Conservation (phyloP, 37 sponge, comb jelly and placozoan species). For the Chondrosia reniformis region DNA sequence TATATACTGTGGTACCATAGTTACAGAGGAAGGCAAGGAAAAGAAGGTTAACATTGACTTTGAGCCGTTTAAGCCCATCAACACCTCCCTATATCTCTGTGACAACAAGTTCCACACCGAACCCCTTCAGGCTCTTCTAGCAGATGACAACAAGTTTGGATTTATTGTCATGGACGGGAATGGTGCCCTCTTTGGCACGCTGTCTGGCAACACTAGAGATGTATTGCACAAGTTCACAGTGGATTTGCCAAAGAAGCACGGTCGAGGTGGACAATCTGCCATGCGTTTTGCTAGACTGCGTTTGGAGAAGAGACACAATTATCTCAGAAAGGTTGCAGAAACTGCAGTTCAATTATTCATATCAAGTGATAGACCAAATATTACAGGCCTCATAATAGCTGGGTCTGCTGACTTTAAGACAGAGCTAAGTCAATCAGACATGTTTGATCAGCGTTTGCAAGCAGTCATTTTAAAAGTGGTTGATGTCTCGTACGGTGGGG, state of each 20-base stretch:
- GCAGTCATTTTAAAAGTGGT: constrained; percentile 89
- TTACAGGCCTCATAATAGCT: constrained; percentile 93
- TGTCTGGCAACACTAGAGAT: constrained; percentile 96
- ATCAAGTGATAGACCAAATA: constrained; percentile 85
- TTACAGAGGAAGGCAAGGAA: constrained; percentile 98
- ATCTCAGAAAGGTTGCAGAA: constrained; percentile 96
- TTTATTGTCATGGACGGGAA: constrained; percentile 99
- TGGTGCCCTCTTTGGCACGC: constrained; percentile 94
- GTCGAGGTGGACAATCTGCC: constrained; percentile 97
- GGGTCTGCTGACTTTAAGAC: constrained; percentile 99
- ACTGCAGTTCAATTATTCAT: constrained; percentile 94
- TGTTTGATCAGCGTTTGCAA: constrained; percentile 96
- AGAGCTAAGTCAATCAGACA: constrained; percentile 94
- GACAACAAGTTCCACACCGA: constrained; percentile 99
- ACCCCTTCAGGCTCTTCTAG: constrained; percentile 90
- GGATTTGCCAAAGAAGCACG: constrained; percentile 98
- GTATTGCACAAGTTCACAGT: constrained; percentile 99
- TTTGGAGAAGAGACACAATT: constrained; percentile 98
- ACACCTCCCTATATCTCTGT: constrained; percentile 97
- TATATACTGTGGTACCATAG: constrained; percentile 98
- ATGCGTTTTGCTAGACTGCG: constrained; percentile 96
- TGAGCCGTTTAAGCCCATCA: constrained; percentile 99
- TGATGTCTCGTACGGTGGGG: constrained; percentile 98
- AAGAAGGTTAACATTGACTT: constrained; percentile 99
- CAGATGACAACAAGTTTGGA: constrained; percentile 98